phyloP scores from a whole-genome alignment of 2,113 vertebrate species.

The Casuarius casuarius region DNA sequence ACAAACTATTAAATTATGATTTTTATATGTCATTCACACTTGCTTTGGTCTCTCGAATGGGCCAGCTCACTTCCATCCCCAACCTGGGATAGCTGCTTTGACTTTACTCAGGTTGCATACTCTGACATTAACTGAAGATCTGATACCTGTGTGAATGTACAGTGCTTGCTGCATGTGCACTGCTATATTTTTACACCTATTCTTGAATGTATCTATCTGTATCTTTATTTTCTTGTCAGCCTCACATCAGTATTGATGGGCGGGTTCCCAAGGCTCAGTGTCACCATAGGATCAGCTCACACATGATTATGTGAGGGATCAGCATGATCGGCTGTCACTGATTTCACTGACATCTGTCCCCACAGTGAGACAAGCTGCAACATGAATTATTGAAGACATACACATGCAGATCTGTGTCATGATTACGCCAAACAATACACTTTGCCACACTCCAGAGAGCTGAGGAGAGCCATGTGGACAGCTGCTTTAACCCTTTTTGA shows the following conservation, averaged over 20 bases:
- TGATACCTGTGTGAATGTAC: background rate
- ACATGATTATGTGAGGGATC: conserved; percentile 85
- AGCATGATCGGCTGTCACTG: conserved; percentile 91
- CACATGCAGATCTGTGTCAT: conserved; percentile 79
- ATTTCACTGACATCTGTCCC: conserved; percentile 94
- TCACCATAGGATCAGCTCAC: conserved; percentile 79
- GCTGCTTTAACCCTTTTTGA: conserved; percentile 77
- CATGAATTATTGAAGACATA: conserved; percentile 86
- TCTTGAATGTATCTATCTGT: fast-evolving
- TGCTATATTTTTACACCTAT: fast-evolving
- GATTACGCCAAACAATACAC: conserved; percentile 76
- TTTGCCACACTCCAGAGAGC: conserved; percentile 73
- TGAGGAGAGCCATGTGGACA: conserved; percentile 31
- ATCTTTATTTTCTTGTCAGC: background rate
- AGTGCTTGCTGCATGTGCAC: fast-evolving
- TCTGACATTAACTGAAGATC: background rate
- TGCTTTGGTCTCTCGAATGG: fast-evolving
- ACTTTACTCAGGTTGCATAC: fast-evolving
- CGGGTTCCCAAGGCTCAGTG: conserved; percentile 76
- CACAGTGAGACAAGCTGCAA: conserved; percentile 87
- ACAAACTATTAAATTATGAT: fast-evolving
- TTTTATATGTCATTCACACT: fast-evolving
- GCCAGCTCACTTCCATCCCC: fast-evolving
- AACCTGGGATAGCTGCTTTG: fast-evolving
- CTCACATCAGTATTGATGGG: conserved; percentile 24